phyloP scores from a whole-genome alignment of 2,888 invertebrate genomes.

The Heterodera filipjevi region DNA sequence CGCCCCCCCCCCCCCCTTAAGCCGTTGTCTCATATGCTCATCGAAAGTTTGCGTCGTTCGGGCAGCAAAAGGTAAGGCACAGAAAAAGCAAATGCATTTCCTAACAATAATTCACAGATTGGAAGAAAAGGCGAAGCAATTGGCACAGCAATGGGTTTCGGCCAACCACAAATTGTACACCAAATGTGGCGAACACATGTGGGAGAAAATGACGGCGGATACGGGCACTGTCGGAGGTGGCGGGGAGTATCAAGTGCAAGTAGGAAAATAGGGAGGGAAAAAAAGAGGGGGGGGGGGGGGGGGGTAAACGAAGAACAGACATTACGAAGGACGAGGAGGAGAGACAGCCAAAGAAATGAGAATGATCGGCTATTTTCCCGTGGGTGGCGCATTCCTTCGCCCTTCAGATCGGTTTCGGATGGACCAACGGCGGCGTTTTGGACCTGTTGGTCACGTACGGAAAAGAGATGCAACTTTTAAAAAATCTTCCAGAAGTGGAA shows the following conservation, averaged over 20 bases:
- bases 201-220: not conserved
- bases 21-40: conserved; percentile 74
- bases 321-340: too few relatives aligned
- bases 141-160: conserved; percentile 60
- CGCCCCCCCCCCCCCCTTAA: not conserved
- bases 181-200: not conserved
- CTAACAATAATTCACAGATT: conserved; percentile 38
- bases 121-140: conserved; percentile 57
- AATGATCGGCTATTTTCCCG: too few relatives aligned
- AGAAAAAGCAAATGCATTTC: not conserved
- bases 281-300: too few relatives aligned
- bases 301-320: too few relatives aligned
- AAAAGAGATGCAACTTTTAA: conserved; percentile 11
- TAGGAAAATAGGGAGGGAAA: not conserved
- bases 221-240: conserved; percentile 46
- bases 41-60: conserved; percentile 77
- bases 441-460: conserved; percentile 48
- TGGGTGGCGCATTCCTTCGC: not conserved
- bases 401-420: conserved; percentile 60
- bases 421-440: conserved; percentile 61
- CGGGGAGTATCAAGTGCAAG: conserved; percentile 61
- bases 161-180: conserved; percentile 46
- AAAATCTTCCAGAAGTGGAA: conserved; percentile 13
- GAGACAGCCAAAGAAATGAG: too few relatives aligned
- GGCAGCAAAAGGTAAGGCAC: conserved; percentile 67